A percentile compares a stretch with the other conserved stretches of the same genome.
Conservation (phyloP, 2,113 vertebrate species). For the Spea bombifrons region DNA sequence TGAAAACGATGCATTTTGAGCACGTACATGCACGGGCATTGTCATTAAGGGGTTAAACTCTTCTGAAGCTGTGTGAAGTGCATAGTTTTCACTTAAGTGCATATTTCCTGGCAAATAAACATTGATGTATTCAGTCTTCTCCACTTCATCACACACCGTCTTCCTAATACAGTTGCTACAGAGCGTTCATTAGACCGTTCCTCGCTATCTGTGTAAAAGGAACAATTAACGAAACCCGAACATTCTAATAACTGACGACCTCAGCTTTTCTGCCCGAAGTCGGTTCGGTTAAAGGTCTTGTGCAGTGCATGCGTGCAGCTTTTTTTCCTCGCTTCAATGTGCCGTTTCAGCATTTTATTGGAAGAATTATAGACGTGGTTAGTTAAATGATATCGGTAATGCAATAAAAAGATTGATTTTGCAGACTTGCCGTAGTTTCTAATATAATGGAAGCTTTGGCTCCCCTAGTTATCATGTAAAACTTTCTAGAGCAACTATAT, state of each 20-base stretch:
- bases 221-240: neutral
- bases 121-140: too few relatives aligned
- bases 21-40: too few relatives aligned
- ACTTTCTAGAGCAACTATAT: neutral
- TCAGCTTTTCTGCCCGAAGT: neutral
- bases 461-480: neutral
- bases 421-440: neutral
- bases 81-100: too few relatives aligned
- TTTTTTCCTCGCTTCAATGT: neutral
- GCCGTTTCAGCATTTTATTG: neutral
- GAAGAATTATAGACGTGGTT: neutral
- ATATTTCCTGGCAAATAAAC: too few relatives aligned
- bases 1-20: too few relatives aligned
- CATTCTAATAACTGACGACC: neutral
- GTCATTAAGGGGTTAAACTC: too few relatives aligned
- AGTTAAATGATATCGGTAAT: slow-evolving; percentile 7
- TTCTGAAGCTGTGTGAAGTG: too few relatives aligned
- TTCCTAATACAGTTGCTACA: neutral
- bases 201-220: neutral
- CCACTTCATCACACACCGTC: neutral
- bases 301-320: slow-evolving; percentile 3
- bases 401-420: neutral
- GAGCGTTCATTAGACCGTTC: neutral
- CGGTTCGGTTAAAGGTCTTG: slow-evolving; percentile 5
- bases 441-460: neutral